Base-by-base conservation (phyloP, 2,113 vertebrate species). In the Butorides virescens region DNA sequence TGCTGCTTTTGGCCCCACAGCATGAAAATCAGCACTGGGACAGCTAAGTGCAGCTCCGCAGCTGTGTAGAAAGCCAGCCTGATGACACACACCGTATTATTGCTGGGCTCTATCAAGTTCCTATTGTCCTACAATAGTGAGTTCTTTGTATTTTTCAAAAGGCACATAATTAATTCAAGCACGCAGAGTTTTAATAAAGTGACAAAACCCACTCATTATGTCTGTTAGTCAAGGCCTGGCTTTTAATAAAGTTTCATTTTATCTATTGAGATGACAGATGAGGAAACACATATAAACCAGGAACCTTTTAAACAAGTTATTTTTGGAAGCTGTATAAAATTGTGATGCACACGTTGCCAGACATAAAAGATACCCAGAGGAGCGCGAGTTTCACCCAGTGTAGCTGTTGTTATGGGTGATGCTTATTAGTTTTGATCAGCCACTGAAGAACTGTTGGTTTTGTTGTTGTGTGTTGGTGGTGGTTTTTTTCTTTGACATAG, bases 271-370 rank as follows among this genome's bases (percentile, higher is more conserved):
- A 78, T 92, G 95, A 92, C 92, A 90, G 47, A 90, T 80, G 75
- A 95, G 75, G 78, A 96, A 94, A 93, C 86, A 96, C 92, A 86
- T 84, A 94, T 52, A 94, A 96, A 88, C n/a, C 72, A 90, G 79
- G 49, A 94, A 65, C 42, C 55, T 74, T 86, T 91, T 67, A 88
- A 96, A 88, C 47, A 80, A 67, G 77, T 93, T 96, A 94, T 77
- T 95, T 92, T 92, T 88, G 83, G 90, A 96, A 94, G 72, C 79
- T 42, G 16, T 26, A 23, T 62, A 17, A 88, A 92, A 53, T 70
- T 86, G 50, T 16, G 42, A 53, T 88, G 81, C 39, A 44, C 71
- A 46, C 55, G 36, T 15, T 71, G 78, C 63, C 67, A 96, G 72
- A 62, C 59, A 44, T 46, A 34, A 82, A 75, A 91, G 70, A 56